Evolutionary conservation across 2,113 vertebrate species (phyloP), one percentile per base, ranked within the genome.

Genomic region (Toxostoma redivivum): DNA sequence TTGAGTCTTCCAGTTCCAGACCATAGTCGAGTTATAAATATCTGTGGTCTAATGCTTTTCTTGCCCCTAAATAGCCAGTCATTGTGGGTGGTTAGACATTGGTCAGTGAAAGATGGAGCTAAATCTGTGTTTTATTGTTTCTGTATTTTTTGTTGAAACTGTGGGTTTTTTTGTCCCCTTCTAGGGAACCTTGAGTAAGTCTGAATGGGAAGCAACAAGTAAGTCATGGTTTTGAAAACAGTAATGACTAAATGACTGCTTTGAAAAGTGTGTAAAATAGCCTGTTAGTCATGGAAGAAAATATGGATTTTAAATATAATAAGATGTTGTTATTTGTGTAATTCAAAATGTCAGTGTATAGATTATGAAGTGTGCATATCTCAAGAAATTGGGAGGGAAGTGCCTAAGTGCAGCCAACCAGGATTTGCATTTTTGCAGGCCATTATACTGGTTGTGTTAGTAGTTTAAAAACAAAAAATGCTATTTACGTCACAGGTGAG

Each of bases 201-300:
- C 99, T 31, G 99, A 99, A 97, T 99, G 99, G 99, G 99, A 99
- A 90, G 99, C 99, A 95, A 97, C 99, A 97, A 99, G 99, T 99
- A 98, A 98, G 99, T 99, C 67, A 22, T 61, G 24, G 18, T 37
- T 86, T 84, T 40, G 48, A 81, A 92, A 91, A 62, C 14, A 20
- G 5, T 61, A 9, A 35, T 94, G 40, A 57, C 8, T 66, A 44
- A 90, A 67, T 53, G 31, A 40, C 31, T 57, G 14, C 30, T 38
- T 19, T 76, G 54, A 24, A 30, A 92, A 81, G 28, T 67, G 12
- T 87, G 9, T 69, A 24, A 92, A 85, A 57, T 38, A 81, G 6
- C 11, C 65, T 61, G 27, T 82, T 81, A 33, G 8, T 53, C 57
- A 30, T 50, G 23, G 61, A 86, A 61, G 45, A 76, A 88, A 82